These are phyloP conservation scores for Mastomys coucha DNA, from an alignment of 2,113 vertebrate genomes.

Conservation along the genomic window DNA sequence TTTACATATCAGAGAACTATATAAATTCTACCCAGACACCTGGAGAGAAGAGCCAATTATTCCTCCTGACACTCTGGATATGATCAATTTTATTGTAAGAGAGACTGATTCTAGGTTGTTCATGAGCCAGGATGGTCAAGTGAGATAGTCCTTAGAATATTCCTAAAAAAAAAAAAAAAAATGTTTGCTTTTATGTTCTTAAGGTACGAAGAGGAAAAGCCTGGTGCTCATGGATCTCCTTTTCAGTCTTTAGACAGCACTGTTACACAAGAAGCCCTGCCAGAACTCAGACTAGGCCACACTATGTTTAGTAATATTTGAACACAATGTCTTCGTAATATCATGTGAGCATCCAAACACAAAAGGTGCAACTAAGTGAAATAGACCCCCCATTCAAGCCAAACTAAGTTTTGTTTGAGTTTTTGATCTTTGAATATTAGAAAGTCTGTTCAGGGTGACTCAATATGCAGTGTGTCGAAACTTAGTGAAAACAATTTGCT, in stretches of 20 bases:
- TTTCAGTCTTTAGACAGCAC: neutral
- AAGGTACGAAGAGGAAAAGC: neutral
- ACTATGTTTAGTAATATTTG: neutral
- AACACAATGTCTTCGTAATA: neutral
- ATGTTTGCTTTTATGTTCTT: neutral
- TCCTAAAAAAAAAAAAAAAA: neutral
- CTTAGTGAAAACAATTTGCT: neutral
- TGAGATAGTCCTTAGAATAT: neutral
- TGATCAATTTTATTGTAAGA: neutral
- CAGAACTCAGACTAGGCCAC: neutral
- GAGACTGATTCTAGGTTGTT: neutral
- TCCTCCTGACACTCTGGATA: accelerated
- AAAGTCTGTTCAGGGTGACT: neutral
- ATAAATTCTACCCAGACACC: neutral
- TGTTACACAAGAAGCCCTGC: neutral
- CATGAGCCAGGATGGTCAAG: neutral
- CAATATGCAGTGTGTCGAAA: neutral
- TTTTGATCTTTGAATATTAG: constrained; percentile 27
- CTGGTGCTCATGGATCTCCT: neutral
- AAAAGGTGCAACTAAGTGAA: neutral
- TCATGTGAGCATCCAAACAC: neutral
- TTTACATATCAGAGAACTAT: neutral
- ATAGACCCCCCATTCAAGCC: neutral
- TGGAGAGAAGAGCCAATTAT: neutral
- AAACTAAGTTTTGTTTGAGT: neutral